A percentile compares a stretch with the other conserved stretches of the same genome.
phyloP scores from a whole-genome alignment of 2,113 vertebrate species.

The Trinectes maculatus region DNA sequence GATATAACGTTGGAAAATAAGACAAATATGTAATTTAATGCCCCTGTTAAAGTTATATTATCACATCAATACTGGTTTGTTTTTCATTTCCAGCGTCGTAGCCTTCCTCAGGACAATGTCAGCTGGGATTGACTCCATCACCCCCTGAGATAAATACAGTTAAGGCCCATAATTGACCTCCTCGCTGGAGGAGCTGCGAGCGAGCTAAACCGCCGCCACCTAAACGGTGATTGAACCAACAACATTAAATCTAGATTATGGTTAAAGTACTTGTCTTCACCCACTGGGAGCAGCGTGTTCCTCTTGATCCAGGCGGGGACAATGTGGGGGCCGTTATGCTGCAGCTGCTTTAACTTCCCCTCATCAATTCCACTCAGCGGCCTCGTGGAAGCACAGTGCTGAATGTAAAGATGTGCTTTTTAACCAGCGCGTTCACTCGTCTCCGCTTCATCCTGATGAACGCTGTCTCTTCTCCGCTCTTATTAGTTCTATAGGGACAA shows the following conservation, averaged over 20 bases:
- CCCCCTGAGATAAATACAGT: too few species aligned
- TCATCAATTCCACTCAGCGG: constrained; percentile 3
- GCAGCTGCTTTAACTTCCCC: neutral
- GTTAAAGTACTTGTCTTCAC: neutral
- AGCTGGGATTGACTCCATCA: too few species aligned
- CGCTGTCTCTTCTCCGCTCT: neutral
- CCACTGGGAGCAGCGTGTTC: neutral
- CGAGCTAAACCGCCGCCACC: too few species aligned
- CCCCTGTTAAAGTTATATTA: too few species aligned
- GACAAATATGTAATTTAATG: too few species aligned
- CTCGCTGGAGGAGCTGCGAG: too few species aligned
- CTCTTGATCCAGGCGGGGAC: neutral
- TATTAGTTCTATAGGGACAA: neutral
- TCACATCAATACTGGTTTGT: too few species aligned
- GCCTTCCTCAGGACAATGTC: too few species aligned
- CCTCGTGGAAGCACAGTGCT: neutral
- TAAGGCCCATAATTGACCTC: too few species aligned
- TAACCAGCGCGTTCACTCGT: neutral
- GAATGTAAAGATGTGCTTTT: neutral
- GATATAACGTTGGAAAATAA: too few species aligned
- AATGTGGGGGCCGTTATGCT: neutral
- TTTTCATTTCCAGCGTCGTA: too few species aligned
- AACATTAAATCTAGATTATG: neutral
- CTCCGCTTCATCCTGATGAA: constrained; percentile 4
- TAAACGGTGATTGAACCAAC: neutral